Evolutionary conservation across 2,888 invertebrate genomes (phyloP), one percentile per base, ranked within the genome.

Genomic region (Mystacides longicornis): DNA sequence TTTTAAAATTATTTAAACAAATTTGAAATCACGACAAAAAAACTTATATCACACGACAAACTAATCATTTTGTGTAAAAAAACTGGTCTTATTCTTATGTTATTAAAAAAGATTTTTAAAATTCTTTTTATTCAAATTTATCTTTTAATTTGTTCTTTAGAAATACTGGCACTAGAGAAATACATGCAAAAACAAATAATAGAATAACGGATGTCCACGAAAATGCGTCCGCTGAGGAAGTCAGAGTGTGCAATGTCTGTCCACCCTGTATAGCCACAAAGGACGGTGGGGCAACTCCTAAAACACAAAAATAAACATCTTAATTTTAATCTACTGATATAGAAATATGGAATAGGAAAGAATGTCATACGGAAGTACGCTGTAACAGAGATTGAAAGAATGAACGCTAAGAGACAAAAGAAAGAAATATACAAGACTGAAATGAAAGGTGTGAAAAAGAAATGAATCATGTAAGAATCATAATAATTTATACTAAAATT

Each of bases 221-320:
- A 75, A 94, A 86, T 1, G 93, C 88, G 63, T 90, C 89, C 63
- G 86, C 86, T 1, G 89, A 88, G 2, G 92, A 91, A 1, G 94
- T 91, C 74, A 99, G 80, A 63, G 92, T 86, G 66, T 98, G 91
- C 47, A 99, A 76, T 0, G 98, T 98, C 68, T 93, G 93, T 14
- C 99, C 99, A 11, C 97, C 94, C 77, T 98, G 95, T 64, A 99
- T 96, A 11, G 96, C 96, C 22, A 99, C 86, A 70, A 99, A 91
- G 1, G 97, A 96, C 3, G 98, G 98, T 47, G 98, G 97, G 0
- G 93, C 95, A 11, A 96, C 96, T 62, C 96, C 92, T 85, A 66
- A n/a, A 73, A 64, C 37, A 43, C 52, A 31, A 56, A n/a, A 33
- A n/a, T n/a, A n/a, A n/a, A n/a, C n/a, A n/a, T n/a, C n/a, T n/a